Conservation (phyloP, 30 jellyfish, hydroid and myxozoan species). For the Cassiopea xamachana region DNA sequence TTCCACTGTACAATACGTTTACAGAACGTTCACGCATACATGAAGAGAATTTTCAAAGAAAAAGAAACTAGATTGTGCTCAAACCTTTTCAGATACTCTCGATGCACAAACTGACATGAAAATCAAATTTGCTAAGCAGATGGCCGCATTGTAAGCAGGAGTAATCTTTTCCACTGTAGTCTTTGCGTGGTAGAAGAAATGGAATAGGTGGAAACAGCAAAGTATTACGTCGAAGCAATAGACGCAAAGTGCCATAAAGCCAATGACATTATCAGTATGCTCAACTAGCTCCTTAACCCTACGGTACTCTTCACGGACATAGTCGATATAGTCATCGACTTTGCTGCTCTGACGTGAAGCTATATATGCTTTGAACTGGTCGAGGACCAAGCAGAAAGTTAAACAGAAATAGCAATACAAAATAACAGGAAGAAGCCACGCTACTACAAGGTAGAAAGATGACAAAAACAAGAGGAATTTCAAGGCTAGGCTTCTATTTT, state of each 20-base stretch:
- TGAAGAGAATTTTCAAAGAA: background rate
- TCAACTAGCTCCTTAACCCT: slow-evolving; percentile 13
- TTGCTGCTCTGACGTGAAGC: slow-evolving; percentile 19
- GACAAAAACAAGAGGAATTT: slow-evolving; percentile 1
- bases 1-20: too few relatives aligned
- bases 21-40: too few relatives aligned
- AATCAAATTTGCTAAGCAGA: slow-evolving; percentile 48
- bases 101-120: slow-evolving; percentile 62
- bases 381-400: slow-evolving; percentile 40
- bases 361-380: slow-evolving; percentile 42
- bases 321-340: slow-evolving; percentile 20
- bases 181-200: slow-evolving; percentile 21
- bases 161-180: slow-evolving; percentile 11
- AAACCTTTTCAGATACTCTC: slow-evolving; percentile 52
- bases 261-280: slow-evolving; percentile 52
- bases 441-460: slow-evolving; percentile 19
- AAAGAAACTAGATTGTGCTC: background rate
- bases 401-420: slow-evolving; percentile 56
- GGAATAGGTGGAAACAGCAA: slow-evolving; percentile 60
- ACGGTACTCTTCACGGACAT: slow-evolving; percentile 49
- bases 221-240: slow-evolving; percentile 51
- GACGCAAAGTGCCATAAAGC: slow-evolving; percentile 67
- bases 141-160: slow-evolving; percentile 37
- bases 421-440: slow-evolving; percentile 73
- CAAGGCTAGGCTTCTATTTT: slow-evolving; percentile 4